Base-by-base conservation (phyloP, 2,888 invertebrate genomes). In the Omphaloscelis lunosa region DNA sequence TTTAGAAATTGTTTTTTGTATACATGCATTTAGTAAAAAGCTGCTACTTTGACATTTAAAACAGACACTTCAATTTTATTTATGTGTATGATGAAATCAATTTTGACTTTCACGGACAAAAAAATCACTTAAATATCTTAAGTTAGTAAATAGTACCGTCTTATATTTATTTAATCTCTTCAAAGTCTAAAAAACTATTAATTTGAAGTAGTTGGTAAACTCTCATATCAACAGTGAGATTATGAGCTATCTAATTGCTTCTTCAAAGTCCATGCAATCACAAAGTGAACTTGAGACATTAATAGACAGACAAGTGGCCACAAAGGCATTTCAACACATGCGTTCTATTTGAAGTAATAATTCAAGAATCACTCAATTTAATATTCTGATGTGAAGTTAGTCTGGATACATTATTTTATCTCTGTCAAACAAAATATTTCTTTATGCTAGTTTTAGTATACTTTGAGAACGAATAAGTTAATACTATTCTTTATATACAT, bases 171-270 rank as follows among this genome's bases (percentile, higher is more conserved):
- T n/a, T n/a, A n/a, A n/a, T n/a, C 4, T n/a, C 12, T 56, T n/a
- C 12, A 56, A 56, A 56, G n/a, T 56, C 5, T 56, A n/a, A n/a
- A 56, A 27, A 76, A 77, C 68, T 48, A 76, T 76, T 72, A n/a
- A 29, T 62, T 51, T 68, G 41, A 45, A 67, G 27, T 11, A 56
- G 34, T 75, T 67, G 1, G 3, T 45, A 34, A 77, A 17, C 23
- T 45, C 23, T 39, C 23, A 53, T 53, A 45, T 17, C n/a, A 75
- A 53, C 41, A 45, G 56, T 65, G 45, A 41, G 41, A 29, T 34
- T 34, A 34, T 45, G 12, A 62, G n/a, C 5, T 39, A n/a, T 12
- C 23, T 66, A 65, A 65, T 70, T 65, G 78, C 34, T 34, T 29
- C 41, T 59, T 34, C n/a, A 45, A 78, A 65, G 41, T 45, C 5